Percentiles rank a stretch among this genome's conserved stretches.
Conservation (phyloP, 2,113 vertebrate species). For the Scortum barcoo region DNA sequence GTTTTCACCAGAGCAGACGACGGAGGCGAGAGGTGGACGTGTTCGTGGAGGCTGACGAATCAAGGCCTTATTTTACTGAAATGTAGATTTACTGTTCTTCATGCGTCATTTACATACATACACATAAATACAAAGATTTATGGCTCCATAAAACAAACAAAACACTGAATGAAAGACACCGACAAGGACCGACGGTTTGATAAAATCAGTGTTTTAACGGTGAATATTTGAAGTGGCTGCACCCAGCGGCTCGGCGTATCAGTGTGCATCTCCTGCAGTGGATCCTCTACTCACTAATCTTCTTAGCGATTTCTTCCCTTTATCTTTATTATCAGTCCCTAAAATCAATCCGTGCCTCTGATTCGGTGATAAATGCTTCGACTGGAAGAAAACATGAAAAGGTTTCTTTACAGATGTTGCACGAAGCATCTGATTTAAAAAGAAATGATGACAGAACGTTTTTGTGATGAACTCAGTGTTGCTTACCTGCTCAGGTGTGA, state of each 20-base stretch:
- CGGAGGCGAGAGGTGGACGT: slow-evolving; percentile 7
- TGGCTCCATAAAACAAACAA: background rate
- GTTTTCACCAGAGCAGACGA: slow-evolving; percentile 14
- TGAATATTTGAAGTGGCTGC: background rate
- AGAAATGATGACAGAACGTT: background rate
- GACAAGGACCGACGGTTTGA: background rate
- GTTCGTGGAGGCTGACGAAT: slow-evolving; percentile 14
- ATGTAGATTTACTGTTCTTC: background rate
- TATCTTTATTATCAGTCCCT: slow-evolving; percentile 32
- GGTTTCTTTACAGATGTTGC: background rate
- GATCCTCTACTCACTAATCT: slow-evolving; percentile 30
- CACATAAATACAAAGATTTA: background rate
- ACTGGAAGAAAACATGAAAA: slow-evolving; percentile 4
- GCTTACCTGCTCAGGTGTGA: no score
- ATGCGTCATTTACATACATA: no score
- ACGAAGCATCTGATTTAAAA: background rate
- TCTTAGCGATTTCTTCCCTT: slow-evolving; percentile 39
- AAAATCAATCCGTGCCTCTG: slow-evolving; percentile 1
- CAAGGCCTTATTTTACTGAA: background rate
- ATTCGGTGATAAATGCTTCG: background rate
- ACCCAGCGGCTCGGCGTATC: slow-evolving; percentile 15
- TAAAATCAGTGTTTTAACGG: background rate
- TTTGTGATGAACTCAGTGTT: no score
- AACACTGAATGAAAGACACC: background rate
- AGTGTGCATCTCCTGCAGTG: slow-evolving; percentile 21